Conservation (phyloP, 2,113 vertebrate species). For the Notarius lentiginosus region DNA sequence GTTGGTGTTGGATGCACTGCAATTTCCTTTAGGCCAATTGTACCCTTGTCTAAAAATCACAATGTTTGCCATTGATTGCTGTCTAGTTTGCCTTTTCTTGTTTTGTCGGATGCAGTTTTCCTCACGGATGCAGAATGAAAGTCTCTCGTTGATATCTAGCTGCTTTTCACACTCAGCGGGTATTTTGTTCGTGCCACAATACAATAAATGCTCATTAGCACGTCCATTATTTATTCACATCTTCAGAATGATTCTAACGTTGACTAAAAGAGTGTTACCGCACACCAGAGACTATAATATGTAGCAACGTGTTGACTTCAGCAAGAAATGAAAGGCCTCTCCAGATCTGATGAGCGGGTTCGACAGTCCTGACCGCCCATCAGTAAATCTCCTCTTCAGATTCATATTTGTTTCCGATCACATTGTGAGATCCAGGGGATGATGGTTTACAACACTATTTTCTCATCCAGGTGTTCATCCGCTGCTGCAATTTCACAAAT, state of each 20-base stretch:
- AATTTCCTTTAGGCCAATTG: conserved; percentile 41
- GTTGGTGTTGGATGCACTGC: conserved; percentile 26
- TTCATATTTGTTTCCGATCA: background rate
- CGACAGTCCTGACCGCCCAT: background rate
- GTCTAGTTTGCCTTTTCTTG: conserved; percentile 51
- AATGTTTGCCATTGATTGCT: conserved; percentile 43
- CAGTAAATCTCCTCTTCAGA: background rate
- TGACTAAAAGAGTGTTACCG: background rate
- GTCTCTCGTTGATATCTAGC: too few species aligned
- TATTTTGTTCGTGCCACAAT: background rate
- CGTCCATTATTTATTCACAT: background rate
- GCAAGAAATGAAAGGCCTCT: background rate
- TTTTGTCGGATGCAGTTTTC: background rate
- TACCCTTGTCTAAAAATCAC: conserved; percentile 39
- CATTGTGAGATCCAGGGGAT: background rate
- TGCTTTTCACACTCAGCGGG: background rate
- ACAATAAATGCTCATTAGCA: background rate
- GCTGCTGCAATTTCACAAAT: background rate
- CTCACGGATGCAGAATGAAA: background rate
- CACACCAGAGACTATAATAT: background rate
- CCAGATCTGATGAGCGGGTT: background rate
- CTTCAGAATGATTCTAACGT: background rate
- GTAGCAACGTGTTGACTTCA: background rate
- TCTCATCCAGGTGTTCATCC: too few species aligned
- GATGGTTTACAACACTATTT: background rate